Percentiles rank a stretch among this genome's conserved stretches.
Evolutionary conservation across 2,888 invertebrate species (phyloP).

Genomic region (Petrolisthes manimaculis): DNA sequence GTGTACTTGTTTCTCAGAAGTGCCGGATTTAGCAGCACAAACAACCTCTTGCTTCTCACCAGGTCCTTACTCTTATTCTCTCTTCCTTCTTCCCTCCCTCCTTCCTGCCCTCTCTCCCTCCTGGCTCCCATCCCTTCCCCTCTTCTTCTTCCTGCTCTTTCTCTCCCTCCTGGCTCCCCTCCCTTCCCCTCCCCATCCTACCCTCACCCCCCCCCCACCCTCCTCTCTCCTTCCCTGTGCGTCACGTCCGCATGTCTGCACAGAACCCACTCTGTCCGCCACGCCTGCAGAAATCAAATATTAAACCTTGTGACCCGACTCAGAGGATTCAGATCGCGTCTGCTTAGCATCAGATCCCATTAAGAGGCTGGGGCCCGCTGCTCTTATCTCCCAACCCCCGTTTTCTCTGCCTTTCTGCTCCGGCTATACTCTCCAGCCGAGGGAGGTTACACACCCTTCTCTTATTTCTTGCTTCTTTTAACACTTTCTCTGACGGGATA

Average conservation of each 20-base stretch:
- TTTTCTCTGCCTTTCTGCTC: slow-evolving; percentile 42
- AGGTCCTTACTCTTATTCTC: background rate
- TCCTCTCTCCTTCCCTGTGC: background rate
- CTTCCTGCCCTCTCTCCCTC: background rate
- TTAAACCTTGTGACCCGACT: slow-evolving; percentile 47
- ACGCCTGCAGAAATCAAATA: slow-evolving; percentile 49
- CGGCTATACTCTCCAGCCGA: background rate
- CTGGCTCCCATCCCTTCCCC: background rate
- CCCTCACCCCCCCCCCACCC: background rate
- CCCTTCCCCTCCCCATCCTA: background rate
- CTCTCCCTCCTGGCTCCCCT: background rate
- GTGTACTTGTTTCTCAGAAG: no score
- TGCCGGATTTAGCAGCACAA: no score
- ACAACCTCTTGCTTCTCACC: no score
- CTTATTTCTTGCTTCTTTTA: background rate
- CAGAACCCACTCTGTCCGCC: slow-evolving; percentile 37
- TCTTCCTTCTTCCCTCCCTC: background rate
- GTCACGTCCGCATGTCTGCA: slow-evolving; percentile 27
- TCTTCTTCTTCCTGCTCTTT: background rate
- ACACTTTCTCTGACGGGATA: background rate
- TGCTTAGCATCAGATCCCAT: slow-evolving; percentile 52
- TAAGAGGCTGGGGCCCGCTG: slow-evolving; percentile 34
- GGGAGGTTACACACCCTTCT: background rate
- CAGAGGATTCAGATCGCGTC: slow-evolving; percentile 46
- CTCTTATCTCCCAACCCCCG: slow-evolving; percentile 26